Evolutionary conservation across 2,797 vertebrate genomes (phyloP).

Genomic region (Tympanoctomys barrerae): DNA sequence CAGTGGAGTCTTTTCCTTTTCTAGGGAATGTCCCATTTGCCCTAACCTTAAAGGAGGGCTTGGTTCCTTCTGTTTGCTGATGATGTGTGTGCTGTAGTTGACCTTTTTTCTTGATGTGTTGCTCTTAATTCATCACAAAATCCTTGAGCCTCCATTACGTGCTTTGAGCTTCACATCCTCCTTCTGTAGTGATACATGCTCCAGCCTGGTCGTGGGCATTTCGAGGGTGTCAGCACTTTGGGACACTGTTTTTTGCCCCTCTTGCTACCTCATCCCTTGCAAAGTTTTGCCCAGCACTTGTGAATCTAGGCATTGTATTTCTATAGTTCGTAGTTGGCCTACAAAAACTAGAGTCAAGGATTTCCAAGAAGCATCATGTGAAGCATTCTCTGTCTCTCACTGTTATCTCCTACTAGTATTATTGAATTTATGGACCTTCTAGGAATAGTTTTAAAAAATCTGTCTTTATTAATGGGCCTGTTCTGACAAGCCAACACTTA

Average conservation of each 20-base stretch:
- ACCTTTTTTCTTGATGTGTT: neutral
- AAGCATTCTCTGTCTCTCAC: constrained; percentile 4
- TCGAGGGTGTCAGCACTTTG: neutral
- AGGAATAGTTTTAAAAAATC: constrained; percentile 17
- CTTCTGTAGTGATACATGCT: neutral
- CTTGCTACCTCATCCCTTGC: neutral
- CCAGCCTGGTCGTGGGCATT: neutral
- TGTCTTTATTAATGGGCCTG: constrained; percentile 55
- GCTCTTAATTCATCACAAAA: neutral
- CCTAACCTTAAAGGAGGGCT: neutral
- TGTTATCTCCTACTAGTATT: constrained; percentile 37
- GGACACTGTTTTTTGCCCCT: neutral
- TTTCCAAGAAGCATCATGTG: neutral
- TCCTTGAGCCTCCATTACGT: neutral
- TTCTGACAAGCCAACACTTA: constrained; percentile 55
- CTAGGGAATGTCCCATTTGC: neutral
- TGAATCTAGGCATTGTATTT: neutral
- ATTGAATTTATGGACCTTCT: constrained; percentile 8
- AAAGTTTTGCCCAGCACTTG: neutral
- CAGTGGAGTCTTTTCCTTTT: neutral
- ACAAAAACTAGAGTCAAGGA: neutral
- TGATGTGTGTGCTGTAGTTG: rapidly evolving
- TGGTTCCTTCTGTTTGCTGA: neutral
- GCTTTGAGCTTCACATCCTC: neutral
- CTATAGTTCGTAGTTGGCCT: neutral